Base-by-base conservation (phyloP, 2,888 invertebrate genomes). In the Aricia artaxerxes region DNA sequence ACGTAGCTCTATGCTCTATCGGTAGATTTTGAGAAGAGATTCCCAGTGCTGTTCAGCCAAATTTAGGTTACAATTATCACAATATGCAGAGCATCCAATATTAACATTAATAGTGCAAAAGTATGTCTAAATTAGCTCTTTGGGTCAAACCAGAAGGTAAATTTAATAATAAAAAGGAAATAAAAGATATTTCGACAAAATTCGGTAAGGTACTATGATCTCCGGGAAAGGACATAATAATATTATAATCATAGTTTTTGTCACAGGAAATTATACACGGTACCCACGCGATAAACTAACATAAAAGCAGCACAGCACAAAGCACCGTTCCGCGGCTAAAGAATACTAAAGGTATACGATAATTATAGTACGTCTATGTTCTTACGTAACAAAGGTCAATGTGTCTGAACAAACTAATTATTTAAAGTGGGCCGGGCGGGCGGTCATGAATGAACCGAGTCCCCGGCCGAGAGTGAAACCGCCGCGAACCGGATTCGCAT, bases 401-500 rank as follows among this genome's bases (percentile, higher is more conserved):
- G 75, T 49, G 75, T 75, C 75, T 75, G 75, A 75, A 75, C 75
- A 75, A 75, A 75, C 75, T 75, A 75, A 75, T 75, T 75, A 75
- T 75, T 75, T 49, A 75, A 75, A 81, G 64, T 61, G 79, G 64
- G 24, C 69, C 78, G 73, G 44, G 35, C 73, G 9, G 35, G 79
- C 57, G 35, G 79, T 57, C 78, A 80, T 82, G 81, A 82, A 82
- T 82, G 81, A 81, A 78, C 78, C 77, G 80, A 53, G 80, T 72
- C 64, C 78, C 76, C 80, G 79, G 69, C 77, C 78, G 80, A 82
- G 80, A 81, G 80, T 53, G 82, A 82, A 81, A 82, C 83, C 82
- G 83, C 82, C 80, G 77, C 60, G 40, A 79, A 80, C 81, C 81
- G 81, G 83, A 82, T 82, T 79, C 78, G 75, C 78, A 64, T 81